A percentile compares a stretch with the other conserved stretches of the same genome.
Conservation (phyloP, 2,113 vertebrate genomes). For the Lepus timidus region DNA sequence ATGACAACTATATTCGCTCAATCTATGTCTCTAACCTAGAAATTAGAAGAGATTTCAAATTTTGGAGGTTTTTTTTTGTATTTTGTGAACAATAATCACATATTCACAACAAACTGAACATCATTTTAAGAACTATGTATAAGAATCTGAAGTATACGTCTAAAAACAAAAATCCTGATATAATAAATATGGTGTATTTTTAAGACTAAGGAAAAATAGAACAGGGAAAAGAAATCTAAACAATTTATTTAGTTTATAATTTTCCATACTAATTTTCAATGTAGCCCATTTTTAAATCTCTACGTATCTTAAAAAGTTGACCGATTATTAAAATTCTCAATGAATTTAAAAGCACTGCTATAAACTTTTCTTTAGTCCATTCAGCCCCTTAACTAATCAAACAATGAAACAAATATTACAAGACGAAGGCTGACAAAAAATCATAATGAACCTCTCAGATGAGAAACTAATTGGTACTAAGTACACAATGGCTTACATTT, state of each 20-base stretch:
- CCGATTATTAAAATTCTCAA: conserved; percentile 75
- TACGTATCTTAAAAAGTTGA: conserved; percentile 72
- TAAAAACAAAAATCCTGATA: conserved; percentile 56
- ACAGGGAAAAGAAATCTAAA: conserved; percentile 43
- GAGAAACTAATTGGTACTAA: conserved; percentile 85
- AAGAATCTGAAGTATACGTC: conserved; percentile 56
- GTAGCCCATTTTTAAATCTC: conserved; percentile 58
- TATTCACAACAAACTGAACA: conserved; percentile 48
- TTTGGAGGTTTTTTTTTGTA: background rate
- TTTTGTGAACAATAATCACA: conserved; percentile 6
- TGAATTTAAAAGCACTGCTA: conserved; percentile 73
- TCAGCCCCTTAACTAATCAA: conserved; percentile 66
- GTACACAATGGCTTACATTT: conserved; percentile 84
- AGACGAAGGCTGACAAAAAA: conserved; percentile 79
- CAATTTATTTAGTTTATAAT: conserved; percentile 54
- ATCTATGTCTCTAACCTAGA: conserved; percentile 48
- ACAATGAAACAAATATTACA: conserved; percentile 81
- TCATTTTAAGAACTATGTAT: conserved; percentile 50
- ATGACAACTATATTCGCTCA: background rate
- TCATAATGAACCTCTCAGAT: conserved; percentile 82
- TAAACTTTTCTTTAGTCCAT: conserved; percentile 68
- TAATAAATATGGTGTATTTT: conserved; percentile 14
- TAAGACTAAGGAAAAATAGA: conserved; percentile 41
- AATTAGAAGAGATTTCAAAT: conserved; percentile 31
- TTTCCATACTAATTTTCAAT: conserved; percentile 24